Evolutionary conservation across 2,797 vertebrate species (phyloP), one percentile per base, ranked within the genome.

Genomic region (Notolabrus celidotus): DNA sequence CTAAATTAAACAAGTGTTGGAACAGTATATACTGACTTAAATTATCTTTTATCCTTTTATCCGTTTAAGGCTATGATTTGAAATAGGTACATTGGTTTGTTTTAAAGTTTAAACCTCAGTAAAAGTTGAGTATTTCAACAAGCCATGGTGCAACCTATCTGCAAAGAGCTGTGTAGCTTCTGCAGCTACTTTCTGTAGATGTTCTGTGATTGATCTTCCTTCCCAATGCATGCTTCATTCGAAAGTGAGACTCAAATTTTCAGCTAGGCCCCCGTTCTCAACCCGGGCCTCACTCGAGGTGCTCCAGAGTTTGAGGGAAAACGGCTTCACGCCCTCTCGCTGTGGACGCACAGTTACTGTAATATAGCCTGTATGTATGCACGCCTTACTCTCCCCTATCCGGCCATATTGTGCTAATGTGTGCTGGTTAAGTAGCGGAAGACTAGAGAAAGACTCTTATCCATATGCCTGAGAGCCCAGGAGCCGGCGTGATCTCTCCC

Each of bases 381-480:
- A 0, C 20, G 47, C 70, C 69, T 77, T 57, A 51, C 79, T 65
- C 77, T 64, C 77, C 83, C 79, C 84, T 54, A 67, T 84, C 66
- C 62, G 54, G 83, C 86, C 90, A 80, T 89, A 88, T 86, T 86
- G 80, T 66, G 80, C 89, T 89, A 89, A 90, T 91, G 89, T 72
- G 85, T 33, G 79, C 74, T 58, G 89, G 86, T 87, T 87, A 86
- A 86, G 88, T 87, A 86, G 85, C 84, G 80, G 81, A 86, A 84
- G 85, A 84, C 83, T 77, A 82, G 84, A 65, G 79, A 82, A 74
- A 84, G 82, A 79, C 88, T 85, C 87, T 90, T 87, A 87, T 89
- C 90, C 90, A 91, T 90, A 91, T 91, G 90, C 74, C 86, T 68
- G 75, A 77, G 84, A 82, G 89, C 87, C 76, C 79, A 52, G 73